phyloP scores from a whole-genome alignment of 1,140 invertebrate genomes.

The Eurosta solidaginis region DNA sequence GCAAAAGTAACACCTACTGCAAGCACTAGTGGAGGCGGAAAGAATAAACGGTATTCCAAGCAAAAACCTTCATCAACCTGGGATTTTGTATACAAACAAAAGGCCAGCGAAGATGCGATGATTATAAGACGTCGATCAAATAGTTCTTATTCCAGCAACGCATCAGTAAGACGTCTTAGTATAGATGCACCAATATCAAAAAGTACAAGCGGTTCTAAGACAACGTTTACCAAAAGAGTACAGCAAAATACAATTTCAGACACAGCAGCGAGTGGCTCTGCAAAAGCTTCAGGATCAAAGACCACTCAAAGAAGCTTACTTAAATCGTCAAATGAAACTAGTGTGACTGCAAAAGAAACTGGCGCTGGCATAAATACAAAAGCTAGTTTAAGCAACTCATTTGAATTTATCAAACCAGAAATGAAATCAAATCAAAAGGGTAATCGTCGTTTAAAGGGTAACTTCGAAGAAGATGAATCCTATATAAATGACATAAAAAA shows the following conservation, averaged over 20 bases:
- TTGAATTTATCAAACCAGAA: slow-evolving; percentile 50
- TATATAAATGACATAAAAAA: slow-evolving; percentile 48
- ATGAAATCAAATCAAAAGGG: slow-evolving; percentile 41
- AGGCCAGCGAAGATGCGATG: slow-evolving; percentile 72
- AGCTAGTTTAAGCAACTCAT: slow-evolving; percentile 34
- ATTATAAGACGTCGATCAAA: slow-evolving; percentile 81
- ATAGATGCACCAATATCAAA: slow-evolving; percentile 37
- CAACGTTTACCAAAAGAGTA: background rate
- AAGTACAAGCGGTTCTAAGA: background rate
- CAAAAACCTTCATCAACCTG: slow-evolving; percentile 62
- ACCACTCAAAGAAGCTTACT: slow-evolving; percentile 8
- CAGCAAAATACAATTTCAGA: background rate
- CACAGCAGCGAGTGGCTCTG: background rate
- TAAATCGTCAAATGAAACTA: slow-evolving; percentile 1
- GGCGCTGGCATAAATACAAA: background rate
- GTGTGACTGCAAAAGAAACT: background rate
- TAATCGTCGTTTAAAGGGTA: background rate
- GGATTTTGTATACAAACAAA: slow-evolving; percentile 65
- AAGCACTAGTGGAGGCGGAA: background rate
- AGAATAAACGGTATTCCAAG: slow-evolving; percentile 58
- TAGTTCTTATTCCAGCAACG: slow-evolving; percentile 78
- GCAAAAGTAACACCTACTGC: background rate
- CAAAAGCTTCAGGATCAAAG: background rate
- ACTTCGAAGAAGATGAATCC: background rate
- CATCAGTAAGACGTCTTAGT: slow-evolving; percentile 61